Evolutionary conservation across 2,797 vertebrate species (phyloP).

Genomic region (Mormyrus hasselquistii): DNA sequence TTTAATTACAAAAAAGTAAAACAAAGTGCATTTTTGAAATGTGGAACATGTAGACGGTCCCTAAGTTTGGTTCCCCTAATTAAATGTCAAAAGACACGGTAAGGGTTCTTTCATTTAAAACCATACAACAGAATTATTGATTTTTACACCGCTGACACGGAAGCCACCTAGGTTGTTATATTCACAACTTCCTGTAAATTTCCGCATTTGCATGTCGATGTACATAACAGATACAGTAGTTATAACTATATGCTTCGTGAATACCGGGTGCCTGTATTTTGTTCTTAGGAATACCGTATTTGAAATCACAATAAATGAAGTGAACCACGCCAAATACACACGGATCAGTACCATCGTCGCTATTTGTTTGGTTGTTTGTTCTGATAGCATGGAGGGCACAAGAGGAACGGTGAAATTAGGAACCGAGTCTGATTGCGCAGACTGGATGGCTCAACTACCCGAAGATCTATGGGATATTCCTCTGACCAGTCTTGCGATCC

Average conservation of each 20-base stretch:
- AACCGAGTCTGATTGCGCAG: constrained; percentile 13
- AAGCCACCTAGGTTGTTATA: not conserved
- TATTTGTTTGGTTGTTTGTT: not conserved
- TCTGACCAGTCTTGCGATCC: constrained; percentile 38
- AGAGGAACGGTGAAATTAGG: not conserved
- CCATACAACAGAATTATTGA: not conserved
- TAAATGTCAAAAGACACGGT: not conserved
- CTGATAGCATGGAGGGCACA: not conserved
- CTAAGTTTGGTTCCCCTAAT: constrained; percentile 14
- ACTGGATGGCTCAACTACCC: constrained; percentile 43
- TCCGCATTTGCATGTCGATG: not conserved
- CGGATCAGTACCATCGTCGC: not conserved
- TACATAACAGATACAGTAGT: not conserved
- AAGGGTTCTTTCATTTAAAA: not conserved
- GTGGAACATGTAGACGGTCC: constrained; percentile 22
- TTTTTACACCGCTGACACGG: not conserved
- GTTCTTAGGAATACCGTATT: not conserved
- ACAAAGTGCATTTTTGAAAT: not conserved
- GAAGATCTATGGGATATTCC: constrained; percentile 24
- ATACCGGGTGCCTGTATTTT: not conserved
- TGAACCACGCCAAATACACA: not conserved
- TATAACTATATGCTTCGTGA: not conserved
- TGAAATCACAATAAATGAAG: not conserved
- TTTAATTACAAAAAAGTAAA: not conserved
- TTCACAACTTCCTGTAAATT: not conserved